Evolutionary conservation across 1,140 invertebrate species (phyloP), one percentile per base, ranked within the genome.

Genomic region (Listronotus oregonensis): DNA sequence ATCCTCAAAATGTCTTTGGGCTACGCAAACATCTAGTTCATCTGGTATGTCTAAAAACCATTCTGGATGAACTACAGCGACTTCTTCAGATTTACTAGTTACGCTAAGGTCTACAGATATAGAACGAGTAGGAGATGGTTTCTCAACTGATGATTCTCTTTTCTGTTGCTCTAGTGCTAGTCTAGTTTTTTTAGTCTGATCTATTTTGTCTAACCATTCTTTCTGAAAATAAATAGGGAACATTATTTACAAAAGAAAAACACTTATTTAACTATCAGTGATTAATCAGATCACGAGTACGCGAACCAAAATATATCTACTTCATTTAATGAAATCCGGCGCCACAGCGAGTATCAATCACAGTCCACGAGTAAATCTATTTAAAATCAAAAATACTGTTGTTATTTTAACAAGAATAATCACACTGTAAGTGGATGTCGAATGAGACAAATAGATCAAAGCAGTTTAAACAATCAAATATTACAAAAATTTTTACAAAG

Each of bases 1-100:
- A 76, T 96, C 92, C 79, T 98, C 95, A 79, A 98, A 98, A 77
- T 98, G 94, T 71, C 97, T 85, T 79, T 98, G 95, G n/a, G 96
- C 97, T 70, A 99, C 95, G 65, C 90, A 89, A 14, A 98, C 96
- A 82, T 99, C 96, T 18, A 99, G 82, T 80, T 99, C 96, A 78
- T 98, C 96, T 15, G 93, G 89, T 0, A 96, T 86, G 80, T 98
- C 96, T 57, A 89, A 75, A 31, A 99, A 78, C 96, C 96, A 98
- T 70, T 97, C 94, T 0, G 92, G 92, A 31, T 88, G 80, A 5
- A 42, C 18, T 18, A 14, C 21, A 8, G 11, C 37, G 4, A 21
- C 18, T 55, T 61, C 64, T 47, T 47, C 43, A 1, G 18, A 4
- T 39, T 64, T 67, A 68, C 64, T 66, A 56, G 68, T 71, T 1